Evolutionary conservation across 2,797 vertebrate genomes (phyloP).

Genomic region (Spinibarbus caldwelli): DNA sequence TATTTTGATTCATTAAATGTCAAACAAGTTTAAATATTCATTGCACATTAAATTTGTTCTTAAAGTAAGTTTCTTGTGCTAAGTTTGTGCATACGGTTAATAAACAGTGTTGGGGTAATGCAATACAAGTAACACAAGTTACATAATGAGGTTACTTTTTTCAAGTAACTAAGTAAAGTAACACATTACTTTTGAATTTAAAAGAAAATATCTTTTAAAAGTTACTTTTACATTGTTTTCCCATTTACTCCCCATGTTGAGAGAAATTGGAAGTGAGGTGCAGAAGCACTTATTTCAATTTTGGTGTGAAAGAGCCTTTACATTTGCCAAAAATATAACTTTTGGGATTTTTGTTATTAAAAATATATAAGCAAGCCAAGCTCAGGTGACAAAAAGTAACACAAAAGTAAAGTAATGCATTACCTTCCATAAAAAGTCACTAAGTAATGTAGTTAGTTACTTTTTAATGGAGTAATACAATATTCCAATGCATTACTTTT

Average conservation of each 20-base stretch:
- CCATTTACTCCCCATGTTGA: neutral
- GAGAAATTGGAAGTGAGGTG: neutral
- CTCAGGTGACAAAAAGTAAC: no score
- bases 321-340: neutral
- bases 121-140: no score
- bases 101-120: no score
- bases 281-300: neutral
- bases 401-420: no score
- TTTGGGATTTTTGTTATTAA: neutral
- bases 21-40: neutral
- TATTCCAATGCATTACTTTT: neutral
- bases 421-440: no score
- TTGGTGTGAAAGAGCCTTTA: no score
- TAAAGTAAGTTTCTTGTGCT: neutral
- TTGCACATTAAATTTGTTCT: neutral
- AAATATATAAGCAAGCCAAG: neutral
- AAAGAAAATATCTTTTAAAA: no score
- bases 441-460: no score
- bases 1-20: neutral
- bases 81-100: neutral
- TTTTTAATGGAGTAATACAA: neutral
- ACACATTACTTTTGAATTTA: no score
- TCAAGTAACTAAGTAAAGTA: no score
- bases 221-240: no score
- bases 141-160: no score